These are phyloP conservation scores for Pionites leucogaster DNA, from an alignment of 2,113 vertebrate genomes.

Conservation along the genomic window DNA sequence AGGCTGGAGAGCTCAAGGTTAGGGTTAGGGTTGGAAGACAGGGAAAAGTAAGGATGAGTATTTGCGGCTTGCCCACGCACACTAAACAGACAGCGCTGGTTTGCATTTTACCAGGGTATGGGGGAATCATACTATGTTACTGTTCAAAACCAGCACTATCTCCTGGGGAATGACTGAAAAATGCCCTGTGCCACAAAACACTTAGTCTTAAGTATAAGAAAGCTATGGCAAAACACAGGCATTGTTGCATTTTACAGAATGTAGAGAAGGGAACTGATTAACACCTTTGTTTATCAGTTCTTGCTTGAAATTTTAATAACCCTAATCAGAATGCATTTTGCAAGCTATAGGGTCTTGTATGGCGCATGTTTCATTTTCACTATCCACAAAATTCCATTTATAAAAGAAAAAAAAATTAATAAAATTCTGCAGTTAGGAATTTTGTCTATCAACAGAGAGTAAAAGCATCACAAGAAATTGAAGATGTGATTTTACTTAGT, in stretches of 20 bases:
- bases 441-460: not conserved
- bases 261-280: not conserved
- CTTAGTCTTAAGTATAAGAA: not conserved
- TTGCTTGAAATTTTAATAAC: not conserved
- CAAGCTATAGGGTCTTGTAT: not conserved
- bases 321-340: not conserved
- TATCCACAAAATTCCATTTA: not conserved
- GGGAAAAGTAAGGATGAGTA: not conserved
- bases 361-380: not conserved
- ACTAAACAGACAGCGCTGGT: not conserved
- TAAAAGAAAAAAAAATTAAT: not conserved
- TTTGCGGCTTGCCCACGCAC: not conserved
- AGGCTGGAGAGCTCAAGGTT: not conserved
- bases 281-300: not conserved
- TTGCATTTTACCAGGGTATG: not conserved
- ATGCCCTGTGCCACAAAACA: not conserved
- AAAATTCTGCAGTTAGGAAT: not conserved
- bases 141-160: not conserved
- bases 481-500: not conserved
- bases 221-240: not conserved
- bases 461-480: conserved; percentile 21
- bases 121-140: not conserved
- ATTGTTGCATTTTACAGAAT: not conserved
- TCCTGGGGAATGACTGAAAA: not conserved
- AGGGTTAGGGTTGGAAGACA: not conserved